Evolutionary conservation across 2,888 invertebrate species (phyloP).

Genomic region (Pseudococcus viburni): DNA sequence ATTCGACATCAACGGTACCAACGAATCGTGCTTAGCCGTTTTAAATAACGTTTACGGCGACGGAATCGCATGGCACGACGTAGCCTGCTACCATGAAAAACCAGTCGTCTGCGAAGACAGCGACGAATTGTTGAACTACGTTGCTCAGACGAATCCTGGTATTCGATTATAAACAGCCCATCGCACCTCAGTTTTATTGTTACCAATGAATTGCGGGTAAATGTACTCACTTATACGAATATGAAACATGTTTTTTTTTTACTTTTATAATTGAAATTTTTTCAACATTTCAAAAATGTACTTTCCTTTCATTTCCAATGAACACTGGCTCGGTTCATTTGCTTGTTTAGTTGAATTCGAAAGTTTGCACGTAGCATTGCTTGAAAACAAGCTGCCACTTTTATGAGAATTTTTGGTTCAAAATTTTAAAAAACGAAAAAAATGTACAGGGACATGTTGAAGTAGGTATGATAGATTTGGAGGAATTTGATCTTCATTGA

Average conservation of each 20-base stretch:
- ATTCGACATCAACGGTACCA: constrained; percentile 89
- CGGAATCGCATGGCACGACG: constrained; percentile 94
- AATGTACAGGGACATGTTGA: too few relatives aligned
- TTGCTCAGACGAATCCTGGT: constrained; percentile 87
- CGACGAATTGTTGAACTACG: constrained; percentile 88
- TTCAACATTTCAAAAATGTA: not conserved
- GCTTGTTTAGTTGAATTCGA: not conserved
- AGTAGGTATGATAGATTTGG: too few relatives aligned
- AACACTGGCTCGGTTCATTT: not conserved
- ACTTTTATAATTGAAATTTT: not conserved
- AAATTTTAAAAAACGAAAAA: too few relatives aligned
- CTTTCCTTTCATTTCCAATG: not conserved
- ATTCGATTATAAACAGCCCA: constrained; percentile 79
- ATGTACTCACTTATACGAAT: not conserved
- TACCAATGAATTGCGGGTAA: not conserved
- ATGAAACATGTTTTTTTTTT: not conserved
- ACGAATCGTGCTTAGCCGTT: constrained; percentile 88
- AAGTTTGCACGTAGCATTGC: too few relatives aligned
- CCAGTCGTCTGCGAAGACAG: constrained; percentile 93
- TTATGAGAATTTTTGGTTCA: too few relatives aligned
- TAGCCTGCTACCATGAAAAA: constrained; percentile 93
- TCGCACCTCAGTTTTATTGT: too few relatives aligned
- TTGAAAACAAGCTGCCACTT: too few relatives aligned
- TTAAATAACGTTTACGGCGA: constrained; percentile 94
- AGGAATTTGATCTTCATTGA: too few relatives aligned